A percentile compares a stretch with the other conserved stretches of the same genome.
phyloP scores from a whole-genome alignment of 2,113 vertebrate species.

The Saccopteryx bilineata region DNA sequence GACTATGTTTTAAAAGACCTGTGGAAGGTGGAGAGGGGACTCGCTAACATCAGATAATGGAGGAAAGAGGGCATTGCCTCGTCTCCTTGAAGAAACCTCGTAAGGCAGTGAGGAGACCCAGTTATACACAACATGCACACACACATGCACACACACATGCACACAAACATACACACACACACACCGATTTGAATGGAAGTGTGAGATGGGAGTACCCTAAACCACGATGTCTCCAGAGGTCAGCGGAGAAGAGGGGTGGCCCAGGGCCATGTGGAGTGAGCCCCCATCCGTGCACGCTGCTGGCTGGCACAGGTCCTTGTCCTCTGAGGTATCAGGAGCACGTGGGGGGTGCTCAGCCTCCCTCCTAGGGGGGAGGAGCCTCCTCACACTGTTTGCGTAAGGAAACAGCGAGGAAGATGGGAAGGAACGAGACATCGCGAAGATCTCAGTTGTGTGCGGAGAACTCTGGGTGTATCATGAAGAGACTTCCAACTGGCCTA shows the following conservation, averaged over 20 bases:
- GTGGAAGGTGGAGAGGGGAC: background rate
- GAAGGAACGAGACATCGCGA: background rate
- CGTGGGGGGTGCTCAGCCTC: fast-evolving
- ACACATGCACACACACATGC: background rate
- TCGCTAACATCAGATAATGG: background rate
- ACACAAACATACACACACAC: background rate
- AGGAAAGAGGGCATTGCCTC: background rate
- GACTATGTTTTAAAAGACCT: background rate
- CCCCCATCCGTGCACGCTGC: fast-evolving
- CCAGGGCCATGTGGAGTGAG: fast-evolving
- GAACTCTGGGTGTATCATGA: background rate
- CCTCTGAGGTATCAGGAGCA: background rate
- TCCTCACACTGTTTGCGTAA: background rate
- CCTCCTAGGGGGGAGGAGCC: background rate
- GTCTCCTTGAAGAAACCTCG: background rate
- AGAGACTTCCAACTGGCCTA: fast-evolving
- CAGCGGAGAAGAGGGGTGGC: fast-evolving
- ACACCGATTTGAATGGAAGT: background rate
- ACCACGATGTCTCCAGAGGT: background rate
- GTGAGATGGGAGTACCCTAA: background rate
- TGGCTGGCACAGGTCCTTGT: no score
- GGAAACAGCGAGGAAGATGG: no score
- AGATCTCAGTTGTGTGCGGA: background rate
- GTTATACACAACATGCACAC: background rate
- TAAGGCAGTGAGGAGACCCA: background rate